Conservation (phyloP, 2,113 vertebrate species). For the Nannobrachium achirus region DNA sequence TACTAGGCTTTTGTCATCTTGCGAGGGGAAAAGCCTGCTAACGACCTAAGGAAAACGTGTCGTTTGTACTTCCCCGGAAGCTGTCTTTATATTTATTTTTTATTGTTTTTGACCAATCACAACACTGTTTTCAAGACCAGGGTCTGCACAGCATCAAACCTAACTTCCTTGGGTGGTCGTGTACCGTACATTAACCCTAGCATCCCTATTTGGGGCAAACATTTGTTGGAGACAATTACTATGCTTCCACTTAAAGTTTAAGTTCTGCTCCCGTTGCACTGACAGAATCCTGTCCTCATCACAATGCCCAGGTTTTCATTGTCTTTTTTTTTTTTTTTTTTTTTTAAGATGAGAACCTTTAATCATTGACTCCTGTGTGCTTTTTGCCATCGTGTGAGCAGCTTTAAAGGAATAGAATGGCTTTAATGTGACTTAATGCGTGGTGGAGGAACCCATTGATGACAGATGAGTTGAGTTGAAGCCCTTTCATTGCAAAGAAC, state of each 20-base stretch:
- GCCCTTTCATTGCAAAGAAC: slow-evolving; percentile 66
- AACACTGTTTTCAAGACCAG: no score
- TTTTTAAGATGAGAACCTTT: slow-evolving; percentile 39
- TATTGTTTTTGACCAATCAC: no score
- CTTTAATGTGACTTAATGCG: slow-evolving; percentile 57
- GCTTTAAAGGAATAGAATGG: slow-evolving; percentile 49
- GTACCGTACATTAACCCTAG: no score
- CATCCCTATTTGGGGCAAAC: no score
- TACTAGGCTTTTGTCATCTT: no score
- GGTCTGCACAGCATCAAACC: no score
- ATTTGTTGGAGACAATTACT: no score
- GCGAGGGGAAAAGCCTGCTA: no score
- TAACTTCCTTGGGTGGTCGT: no score
- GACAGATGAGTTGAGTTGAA: slow-evolving; percentile 46
- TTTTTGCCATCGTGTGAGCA: slow-evolving; percentile 57
- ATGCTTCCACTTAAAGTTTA: slow-evolving; percentile 21
- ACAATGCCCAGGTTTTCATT: slow-evolving; percentile 32
- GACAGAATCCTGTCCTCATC: slow-evolving; percentile 61
- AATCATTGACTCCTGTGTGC: slow-evolving; percentile 46
- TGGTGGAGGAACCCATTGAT: slow-evolving; percentile 58
- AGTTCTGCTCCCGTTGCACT: slow-evolving; percentile 61
- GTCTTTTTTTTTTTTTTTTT: slow-evolving; percentile 23
- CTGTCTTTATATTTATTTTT: no score
- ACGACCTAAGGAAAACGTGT: no score
- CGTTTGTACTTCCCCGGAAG: no score